These are phyloP conservation scores for Eueremaeus valkanovi DNA, from an alignment of 2,888 invertebrate genomes.

Conservation along the genomic window DNA sequence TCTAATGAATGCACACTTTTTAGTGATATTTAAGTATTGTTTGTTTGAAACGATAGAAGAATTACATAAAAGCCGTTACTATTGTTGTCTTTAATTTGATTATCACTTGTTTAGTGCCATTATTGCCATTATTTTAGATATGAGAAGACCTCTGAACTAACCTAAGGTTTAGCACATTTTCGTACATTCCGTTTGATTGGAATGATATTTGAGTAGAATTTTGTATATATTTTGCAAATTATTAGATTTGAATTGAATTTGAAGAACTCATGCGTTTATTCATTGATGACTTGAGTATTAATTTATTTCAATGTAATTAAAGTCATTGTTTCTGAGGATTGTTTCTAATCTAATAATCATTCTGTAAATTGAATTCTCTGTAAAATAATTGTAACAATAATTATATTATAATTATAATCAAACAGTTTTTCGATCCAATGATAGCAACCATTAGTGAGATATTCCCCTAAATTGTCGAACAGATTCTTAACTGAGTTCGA, in stretches of 20 bases:
- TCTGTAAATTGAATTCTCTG: conserved; percentile 4
- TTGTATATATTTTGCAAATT: conserved; percentile 26
- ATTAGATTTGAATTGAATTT: neutral
- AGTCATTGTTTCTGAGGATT: conserved; percentile 16
- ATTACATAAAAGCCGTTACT: neutral
- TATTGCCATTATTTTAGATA: no score
- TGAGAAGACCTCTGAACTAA: no score
- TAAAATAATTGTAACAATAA: conserved; percentile 10
- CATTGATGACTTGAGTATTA: neutral
- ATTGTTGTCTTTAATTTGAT: conserved; percentile 15
- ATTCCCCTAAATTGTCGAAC: no score
- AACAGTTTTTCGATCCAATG: no score
- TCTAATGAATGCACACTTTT: neutral
- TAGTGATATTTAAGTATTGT: neutral
- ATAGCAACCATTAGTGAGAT: no score
- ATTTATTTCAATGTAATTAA: conserved; percentile 5
- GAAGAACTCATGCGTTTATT: conserved; percentile 8
- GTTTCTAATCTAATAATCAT: conserved; percentile 27
- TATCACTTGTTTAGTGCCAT: conserved; percentile 33
- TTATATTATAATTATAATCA: neutral
- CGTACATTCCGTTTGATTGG: neutral
- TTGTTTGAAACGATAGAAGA: neutral
- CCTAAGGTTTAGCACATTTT: conserved; percentile 13
- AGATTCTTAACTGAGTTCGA: no score
- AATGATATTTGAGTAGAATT: conserved; percentile 18